Base-by-base conservation (phyloP, 1,140 invertebrate genomes). In the Aphaenogaster rudis region DNA sequence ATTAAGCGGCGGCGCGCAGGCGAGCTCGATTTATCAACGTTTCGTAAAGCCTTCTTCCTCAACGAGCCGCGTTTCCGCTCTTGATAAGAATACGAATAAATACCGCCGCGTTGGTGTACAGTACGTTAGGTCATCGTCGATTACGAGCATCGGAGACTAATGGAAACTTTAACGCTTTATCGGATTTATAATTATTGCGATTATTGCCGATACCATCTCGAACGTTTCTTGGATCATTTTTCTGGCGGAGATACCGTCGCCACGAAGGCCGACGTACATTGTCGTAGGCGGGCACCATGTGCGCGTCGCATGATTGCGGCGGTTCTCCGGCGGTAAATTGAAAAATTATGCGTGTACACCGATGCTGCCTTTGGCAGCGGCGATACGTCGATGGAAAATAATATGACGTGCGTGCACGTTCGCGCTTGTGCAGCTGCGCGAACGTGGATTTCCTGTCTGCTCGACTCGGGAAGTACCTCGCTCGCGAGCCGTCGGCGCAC, bases 11-110 rank as follows among this genome's bases (percentile, higher is more conserved):
- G 69, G 45, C 52, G 80, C 52, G 66, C 80, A 67, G 66, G 78
- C 77, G 52, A 81, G 64, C 54, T 89, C 61, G 88, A 88, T 90
- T 88, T 90, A 86, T 88, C 77, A 88, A 86, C 67, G 76, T 11
- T 45, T 45, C 67, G 67, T 63, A 84, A 84, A 87, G 86, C 72
- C 77, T 80, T 59, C 80, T 84, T 87, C 59, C 80, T 82, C 71
- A 86, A 71, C 67, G 61, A 71, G 64, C 36, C 69, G 61, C 42
- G 78, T 89, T 87, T 89, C 78, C 88, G 84, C 6, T 71, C 86
- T 78, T 63, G 85, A 87, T 89, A 89, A 90, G 88, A 89, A 87
- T 86, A 36, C 72, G 71, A 57, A 71, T 78, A 77, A 59, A 61
- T 45, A 28, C 45, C 78, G n/a, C 8, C 42, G 17, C 28, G 71